Evolutionary conservation across 2,888 invertebrate genomes (phyloP), one percentile per base, ranked within the genome.

Genomic region (Clivina fossor): DNA sequence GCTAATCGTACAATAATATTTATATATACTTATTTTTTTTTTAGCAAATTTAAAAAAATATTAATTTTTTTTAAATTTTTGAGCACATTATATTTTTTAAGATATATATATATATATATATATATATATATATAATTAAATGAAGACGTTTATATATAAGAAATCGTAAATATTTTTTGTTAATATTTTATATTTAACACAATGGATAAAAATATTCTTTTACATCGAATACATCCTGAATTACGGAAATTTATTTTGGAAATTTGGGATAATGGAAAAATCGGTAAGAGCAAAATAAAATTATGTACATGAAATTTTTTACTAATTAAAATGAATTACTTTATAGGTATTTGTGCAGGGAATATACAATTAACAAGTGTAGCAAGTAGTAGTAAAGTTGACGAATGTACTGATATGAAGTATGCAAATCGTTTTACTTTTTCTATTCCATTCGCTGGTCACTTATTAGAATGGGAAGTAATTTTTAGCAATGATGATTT

Each of bases 381-480:
- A 62, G 44, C 65, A 54, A 51, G 54, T 58, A 46, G 22, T 26
- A 37, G 26, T 18, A 51, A 47, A 47, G 30, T 19, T 5, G 20
- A 24, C 15, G 50, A 57, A 19, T 73, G 73, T 32, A 71, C 72
- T 11, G 68, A 69, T 11, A 77, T 75, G 53, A 24, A 37, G 13
- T 63, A 63, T 40, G 66, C 69, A 49, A 80, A 78, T 67, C 79
- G 84, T 64, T 84, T 86, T 65, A 77, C 79, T 33, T 66, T 88
- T 43, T 76, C 80, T 13, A 76, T 89, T 48, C 88, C 88, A 0
- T 88, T 84, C 69, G 87, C 86, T 58, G 84, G 83, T 2, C 81
- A 80, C 60, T 77, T 76, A 57, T 69, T 88, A 3, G 78, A 78
- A 62, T 88, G 88, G 86, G 84, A 86, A 66, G 76, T 88, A 9